Evolutionary conservation across 2,888 invertebrate species (phyloP).

Genomic region (Cephus pygmeus): DNA sequence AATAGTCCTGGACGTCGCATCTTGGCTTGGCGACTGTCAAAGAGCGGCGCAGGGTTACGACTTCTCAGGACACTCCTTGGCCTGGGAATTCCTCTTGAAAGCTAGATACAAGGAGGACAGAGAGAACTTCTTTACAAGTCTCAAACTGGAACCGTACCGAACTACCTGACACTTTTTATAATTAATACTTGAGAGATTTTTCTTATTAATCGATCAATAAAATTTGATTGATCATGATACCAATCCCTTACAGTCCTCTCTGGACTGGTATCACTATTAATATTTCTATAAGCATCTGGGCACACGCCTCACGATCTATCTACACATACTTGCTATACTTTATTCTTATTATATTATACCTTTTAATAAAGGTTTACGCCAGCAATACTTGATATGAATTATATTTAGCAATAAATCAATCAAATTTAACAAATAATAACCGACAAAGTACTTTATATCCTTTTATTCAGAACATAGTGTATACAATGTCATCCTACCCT

Average conservation of each 20-base stretch:
- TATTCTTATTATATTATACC: conserved; percentile 25
- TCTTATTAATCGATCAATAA: not conserved
- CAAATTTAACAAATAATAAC: not conserved
- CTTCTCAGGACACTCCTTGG: conserved; percentile 64
- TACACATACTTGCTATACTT: conserved; percentile 42
- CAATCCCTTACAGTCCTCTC: not conserved
- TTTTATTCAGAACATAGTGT: conserved; percentile 51
- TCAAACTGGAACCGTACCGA: conserved; percentile 53
- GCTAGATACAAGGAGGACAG: conserved; percentile 68
- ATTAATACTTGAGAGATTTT: not conserved
- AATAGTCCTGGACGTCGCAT: conserved; percentile 55
- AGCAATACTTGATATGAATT: conserved; percentile 10
- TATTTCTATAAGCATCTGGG: not conserved
- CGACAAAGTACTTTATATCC: conserved; percentile 25
- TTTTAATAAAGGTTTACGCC: conserved; percentile 38
- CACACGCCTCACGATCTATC: conserved; percentile 18
- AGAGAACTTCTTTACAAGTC: conserved; percentile 68
- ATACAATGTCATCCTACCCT: conserved; percentile 41
- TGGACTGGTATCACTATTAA: not conserved
- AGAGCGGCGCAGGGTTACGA: conserved; percentile 63
- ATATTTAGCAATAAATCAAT: conserved; percentile 15
- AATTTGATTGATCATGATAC: not conserved
- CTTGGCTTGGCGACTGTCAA: conserved; percentile 65
- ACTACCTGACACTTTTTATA: not conserved
- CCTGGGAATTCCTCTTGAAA: conserved; percentile 68